Percentiles rank a stretch among this genome's conserved stretches.
These are phyloP conservation scores for Cotesia typhae DNA, from an alignment of 1,140 invertebrate species.

Conservation along the genomic window DNA sequence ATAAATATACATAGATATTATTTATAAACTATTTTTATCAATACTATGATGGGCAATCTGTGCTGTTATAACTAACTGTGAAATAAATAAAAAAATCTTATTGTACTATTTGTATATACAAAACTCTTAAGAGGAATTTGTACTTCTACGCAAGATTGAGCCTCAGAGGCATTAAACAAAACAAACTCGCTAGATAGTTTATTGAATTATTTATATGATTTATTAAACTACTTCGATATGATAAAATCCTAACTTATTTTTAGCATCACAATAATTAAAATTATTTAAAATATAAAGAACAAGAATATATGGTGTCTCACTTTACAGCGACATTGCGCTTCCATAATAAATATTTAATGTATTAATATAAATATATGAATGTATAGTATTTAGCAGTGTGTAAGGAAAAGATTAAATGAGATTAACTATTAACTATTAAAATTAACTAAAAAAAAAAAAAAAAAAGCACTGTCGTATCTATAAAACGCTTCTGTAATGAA, in stretches of 20 bases:
- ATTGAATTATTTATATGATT: neutral
- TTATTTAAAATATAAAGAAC: neutral
- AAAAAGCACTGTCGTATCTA: neutral
- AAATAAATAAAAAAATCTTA: neutral
- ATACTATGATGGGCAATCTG: no score
- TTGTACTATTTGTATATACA: constrained; percentile 20
- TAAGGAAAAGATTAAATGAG: constrained; percentile 11
- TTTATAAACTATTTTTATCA: no score
- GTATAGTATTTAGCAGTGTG: neutral
- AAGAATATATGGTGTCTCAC: constrained; percentile 1
- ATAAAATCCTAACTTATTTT: no score
- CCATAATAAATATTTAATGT: constrained; percentile 26
- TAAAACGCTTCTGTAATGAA: constrained; percentile 21
- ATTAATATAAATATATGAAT: constrained; percentile 14
- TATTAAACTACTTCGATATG: no score
- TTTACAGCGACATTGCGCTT: constrained; percentile 30
- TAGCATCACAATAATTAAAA: no score
- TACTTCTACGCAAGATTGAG: constrained; percentile 22
- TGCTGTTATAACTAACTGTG: no score
- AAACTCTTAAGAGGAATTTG: constrained; percentile 16
- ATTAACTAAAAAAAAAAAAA: constrained; percentile 12
- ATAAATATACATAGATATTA: neutral
- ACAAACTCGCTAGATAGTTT: neutral
- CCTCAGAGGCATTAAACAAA: constrained; percentile 9
- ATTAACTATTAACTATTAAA: constrained; percentile 27